Evolutionary conservation across 1,140 invertebrate species (phyloP), one percentile per base, ranked within the genome.

Genomic region (Saccostrea echinata): DNA sequence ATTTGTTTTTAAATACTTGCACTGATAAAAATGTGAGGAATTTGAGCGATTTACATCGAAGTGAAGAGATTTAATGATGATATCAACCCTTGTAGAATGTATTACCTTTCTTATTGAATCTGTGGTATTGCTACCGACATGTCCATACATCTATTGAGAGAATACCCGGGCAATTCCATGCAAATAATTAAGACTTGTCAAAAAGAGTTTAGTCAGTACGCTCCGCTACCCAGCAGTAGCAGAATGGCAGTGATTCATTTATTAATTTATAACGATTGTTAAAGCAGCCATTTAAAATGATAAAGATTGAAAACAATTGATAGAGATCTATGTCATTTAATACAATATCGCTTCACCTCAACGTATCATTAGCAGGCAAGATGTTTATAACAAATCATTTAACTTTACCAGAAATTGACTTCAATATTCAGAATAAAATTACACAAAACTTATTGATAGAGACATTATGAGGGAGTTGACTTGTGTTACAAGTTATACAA

Each of bases 1-100:
- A 76, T 76, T 76, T 76, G 68, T 76, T 76, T 76, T 76, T 76
- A 76, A 76, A 76, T 76, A 76, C 68, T 76, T 76, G 68, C 68
- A 76, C 68, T 76, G 68, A 76, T 76, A 76, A 76, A 76, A 76
- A 76, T 76, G 68, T 33, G 68, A 33, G 68, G 68, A 76, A 76
- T 76, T 27, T 35, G 27, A 76, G 68, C 27, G 27, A 76, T 76
- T 76, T 76, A 76, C 18, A 30, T 76, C 68, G 24, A 76, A 30
- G 68, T 76, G 68, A 76, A 76, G 68, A 76, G 68, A 76, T 30
- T 27, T 30, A 27, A 76, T 76, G 30, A 76, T 76, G 68, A 76
- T 76, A 76, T 76, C 68, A 76, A 30, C 68, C 68, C 24, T 16
- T 12, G 11, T 12, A 76, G 68, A 76, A 76, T 76, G 68, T 76